Evolutionary conservation across 2,113 vertebrate species (phyloP).

Genomic region (Antechinus flavipes): DNA sequence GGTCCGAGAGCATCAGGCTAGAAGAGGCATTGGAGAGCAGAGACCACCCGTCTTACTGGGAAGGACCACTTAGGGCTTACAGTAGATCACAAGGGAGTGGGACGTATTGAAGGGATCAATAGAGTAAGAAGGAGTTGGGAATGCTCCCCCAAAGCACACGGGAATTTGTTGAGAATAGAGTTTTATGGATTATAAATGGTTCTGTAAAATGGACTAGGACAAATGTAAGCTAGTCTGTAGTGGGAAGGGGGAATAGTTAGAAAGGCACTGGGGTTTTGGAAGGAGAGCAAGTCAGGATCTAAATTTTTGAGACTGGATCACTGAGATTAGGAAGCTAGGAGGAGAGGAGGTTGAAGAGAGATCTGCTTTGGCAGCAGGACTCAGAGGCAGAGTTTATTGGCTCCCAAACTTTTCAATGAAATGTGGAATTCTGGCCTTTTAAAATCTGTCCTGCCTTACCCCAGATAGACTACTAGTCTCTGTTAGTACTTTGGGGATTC

Average conservation of each 20-base stretch:
- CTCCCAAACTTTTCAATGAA: neutral
- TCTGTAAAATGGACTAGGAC: neutral
- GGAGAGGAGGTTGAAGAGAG: neutral
- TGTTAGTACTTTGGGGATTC: neutral
- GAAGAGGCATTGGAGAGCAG: neutral
- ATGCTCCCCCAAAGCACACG: neutral
- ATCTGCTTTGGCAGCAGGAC: neutral
- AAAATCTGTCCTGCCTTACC: neutral
- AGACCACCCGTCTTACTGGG: neutral
- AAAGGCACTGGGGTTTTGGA: neutral
- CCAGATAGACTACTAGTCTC: neutral
- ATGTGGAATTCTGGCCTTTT: neutral
- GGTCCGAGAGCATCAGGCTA: neutral
- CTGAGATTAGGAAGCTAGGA: neutral
- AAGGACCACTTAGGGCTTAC: neutral
- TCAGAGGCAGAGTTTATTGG: neutral
- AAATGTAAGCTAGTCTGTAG: neutral
- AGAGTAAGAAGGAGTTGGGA: neutral
- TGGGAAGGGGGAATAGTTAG: neutral
- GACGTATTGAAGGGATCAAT: neutral
- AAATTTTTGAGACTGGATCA: neutral
- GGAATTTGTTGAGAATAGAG: neutral
- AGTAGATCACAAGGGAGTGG: neutral
- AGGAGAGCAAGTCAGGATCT: neutral
- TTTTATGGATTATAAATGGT: neutral